Evolutionary conservation across 1,140 invertebrate species (phyloP), one percentile per base, ranked within the genome.

Genomic region (Pachyrhynchus sulphureomaculatus): DNA sequence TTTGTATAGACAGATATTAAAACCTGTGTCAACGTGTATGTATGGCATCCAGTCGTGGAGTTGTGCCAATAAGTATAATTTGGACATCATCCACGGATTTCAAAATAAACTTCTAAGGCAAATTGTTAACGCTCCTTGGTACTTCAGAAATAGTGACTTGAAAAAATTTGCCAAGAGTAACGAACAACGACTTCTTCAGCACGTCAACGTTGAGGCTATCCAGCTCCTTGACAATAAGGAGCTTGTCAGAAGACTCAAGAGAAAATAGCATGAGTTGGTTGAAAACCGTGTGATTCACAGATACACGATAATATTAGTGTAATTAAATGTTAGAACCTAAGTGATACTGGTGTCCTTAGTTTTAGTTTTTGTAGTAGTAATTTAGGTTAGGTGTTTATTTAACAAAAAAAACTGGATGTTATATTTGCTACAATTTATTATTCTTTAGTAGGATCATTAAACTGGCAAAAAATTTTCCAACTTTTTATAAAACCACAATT

Each of bases 41-140:
- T 72, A 71, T 56, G 66, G 68, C 1, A 64, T 72, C 4, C 65
- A 70, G 39, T 33, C 71, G 1, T 72, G 68, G 66, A 66, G 66
- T 6, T 60, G 59, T 41, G 55, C 68, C 1, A 57, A 13, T 1
- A 58, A 71, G 9, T 53, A 21, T 18, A 62, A 72, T 24, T 39
- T 69, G 13, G 20, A 36, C n/a, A 62, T 48, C n/a, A 58, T 75
- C 0, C 65, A 72, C 53, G 32, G 33, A 18, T 33, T 73, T 0
- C 72, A 73, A 53, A 71, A 69, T 36, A 69, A 72, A 66, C 53
- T 64, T 24, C 57, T 74, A 9, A 49, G 71, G 6, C 54, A 49
- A 12, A 62, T 67, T 9, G 37, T 64, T 2, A 53, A 63, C 29
- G 34, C 68, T 15, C 53, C 62, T 23, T 68, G 49, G 48, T 65